These are phyloP conservation scores for Tinea pellionella DNA, from an alignment of 2,888 invertebrate species.

Conservation along the genomic window DNA sequence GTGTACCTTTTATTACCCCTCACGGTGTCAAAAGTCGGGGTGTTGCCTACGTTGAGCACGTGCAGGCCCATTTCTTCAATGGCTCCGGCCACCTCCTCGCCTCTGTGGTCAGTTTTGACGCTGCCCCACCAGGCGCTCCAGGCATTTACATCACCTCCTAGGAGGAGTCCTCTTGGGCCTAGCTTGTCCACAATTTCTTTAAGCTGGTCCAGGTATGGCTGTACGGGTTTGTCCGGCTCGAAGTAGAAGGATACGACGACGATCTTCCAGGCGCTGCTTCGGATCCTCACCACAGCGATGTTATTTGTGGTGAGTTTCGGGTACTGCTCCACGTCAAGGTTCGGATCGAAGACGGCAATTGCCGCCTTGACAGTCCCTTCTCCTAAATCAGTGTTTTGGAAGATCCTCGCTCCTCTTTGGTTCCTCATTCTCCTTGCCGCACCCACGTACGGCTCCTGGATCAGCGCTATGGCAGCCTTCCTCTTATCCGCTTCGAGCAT, in stretches of 20 bases:
- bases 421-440: background rate
- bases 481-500: slow-evolving; percentile 16
- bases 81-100: slow-evolving; percentile 13
- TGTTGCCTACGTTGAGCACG: slow-evolving; percentile 21
- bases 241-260: slow-evolving; percentile 20
- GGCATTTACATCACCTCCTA: slow-evolving; percentile 17
- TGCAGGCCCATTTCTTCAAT: background rate
- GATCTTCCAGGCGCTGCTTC: slow-evolving; percentile 16
- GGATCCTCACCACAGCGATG: background rate
- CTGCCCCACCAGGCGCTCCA: slow-evolving; percentile 15
- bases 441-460: slow-evolving; percentile 27
- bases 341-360: slow-evolving; percentile 19
- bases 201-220: slow-evolving; percentile 14
- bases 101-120: slow-evolving; percentile 15
- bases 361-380: slow-evolving; percentile 21
- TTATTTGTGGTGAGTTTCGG: slow-evolving; percentile 22
- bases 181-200: background rate
- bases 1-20: background rate
- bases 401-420: too few relatives aligned
- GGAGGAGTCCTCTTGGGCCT: background rate
- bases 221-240: slow-evolving; percentile 18
- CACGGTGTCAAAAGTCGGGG: slow-evolving; percentile 14
- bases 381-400: too few relatives aligned
- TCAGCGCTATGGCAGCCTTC: slow-evolving; percentile 16
- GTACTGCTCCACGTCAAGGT: slow-evolving; percentile 18